phyloP scores from a whole-genome alignment of 2,113 vertebrate species.

The Xiphophorus hellerii region DNA sequence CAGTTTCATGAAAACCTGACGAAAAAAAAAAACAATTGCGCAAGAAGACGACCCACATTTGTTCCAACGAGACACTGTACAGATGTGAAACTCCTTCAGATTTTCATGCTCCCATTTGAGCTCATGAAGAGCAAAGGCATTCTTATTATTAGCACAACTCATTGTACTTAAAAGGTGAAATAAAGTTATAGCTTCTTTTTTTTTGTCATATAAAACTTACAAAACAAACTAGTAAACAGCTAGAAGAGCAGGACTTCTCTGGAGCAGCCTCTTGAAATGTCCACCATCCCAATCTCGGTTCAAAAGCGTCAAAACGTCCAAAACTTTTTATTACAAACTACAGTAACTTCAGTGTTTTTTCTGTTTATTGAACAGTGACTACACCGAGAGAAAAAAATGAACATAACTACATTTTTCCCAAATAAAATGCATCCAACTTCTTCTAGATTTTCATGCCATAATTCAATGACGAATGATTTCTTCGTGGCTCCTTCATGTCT shows the following conservation, averaged over 20 bases:
- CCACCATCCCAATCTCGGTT: constrained; percentile 26
- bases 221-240: constrained; percentile 52
- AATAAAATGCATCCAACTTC: constrained; percentile 15
- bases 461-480: constrained; percentile 10
- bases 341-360: constrained; percentile 24
- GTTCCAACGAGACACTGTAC: constrained; percentile 72
- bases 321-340: constrained; percentile 34
- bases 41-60: constrained; percentile 73
- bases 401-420: constrained; percentile 18
- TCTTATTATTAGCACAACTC: constrained; percentile 35
- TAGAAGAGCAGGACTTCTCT: constrained; percentile 28
- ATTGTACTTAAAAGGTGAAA: constrained; percentile 36
- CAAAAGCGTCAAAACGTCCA: constrained; percentile 38
- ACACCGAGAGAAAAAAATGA: not conserved
- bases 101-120: constrained; percentile 35
- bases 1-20: constrained; percentile 69
- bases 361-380: constrained; percentile 18
- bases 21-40: constrained; percentile 3
- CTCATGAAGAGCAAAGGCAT: constrained; percentile 56
- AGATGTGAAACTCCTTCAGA: constrained; percentile 47
- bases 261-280: constrained; percentile 6
- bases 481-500: constrained; percentile 12
- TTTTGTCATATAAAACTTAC: constrained; percentile 25
- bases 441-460: constrained; percentile 32
- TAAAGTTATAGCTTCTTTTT: constrained; percentile 37